Evolutionary conservation across 2,888 invertebrate species (phyloP).

Genomic region (Strigamia transsilvanica): DNA sequence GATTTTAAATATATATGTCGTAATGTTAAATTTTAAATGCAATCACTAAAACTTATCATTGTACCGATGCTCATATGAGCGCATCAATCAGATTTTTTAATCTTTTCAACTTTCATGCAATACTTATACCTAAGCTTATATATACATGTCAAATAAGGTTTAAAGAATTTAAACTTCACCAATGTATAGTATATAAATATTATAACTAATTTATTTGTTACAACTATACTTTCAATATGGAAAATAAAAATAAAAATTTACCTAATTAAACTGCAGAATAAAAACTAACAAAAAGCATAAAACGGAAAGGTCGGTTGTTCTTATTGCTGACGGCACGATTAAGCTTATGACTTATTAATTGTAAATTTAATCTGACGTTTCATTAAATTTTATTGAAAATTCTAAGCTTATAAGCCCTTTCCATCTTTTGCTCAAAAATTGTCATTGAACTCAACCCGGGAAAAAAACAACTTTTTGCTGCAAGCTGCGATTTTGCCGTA

Average conservation of each 20-base stretch:
- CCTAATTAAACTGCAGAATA: background rate
- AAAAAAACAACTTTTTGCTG: background rate
- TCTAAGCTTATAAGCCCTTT: background rate
- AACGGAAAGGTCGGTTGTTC: background rate
- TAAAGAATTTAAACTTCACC: background rate
- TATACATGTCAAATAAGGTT: background rate
- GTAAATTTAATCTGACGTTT: constrained; percentile 5
- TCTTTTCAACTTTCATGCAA: background rate
- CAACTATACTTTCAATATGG: background rate
- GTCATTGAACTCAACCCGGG: background rate
- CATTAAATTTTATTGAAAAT: constrained; percentile 1
- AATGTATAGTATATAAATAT: background rate
- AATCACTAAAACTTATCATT: constrained; percentile 2
- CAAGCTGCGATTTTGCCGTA: background rate
- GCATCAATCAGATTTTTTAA: background rate
- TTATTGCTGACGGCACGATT: background rate
- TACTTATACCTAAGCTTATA: background rate
- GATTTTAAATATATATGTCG: background rate
- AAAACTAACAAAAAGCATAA: background rate
- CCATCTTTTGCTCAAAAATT: background rate
- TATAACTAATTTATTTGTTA: background rate
- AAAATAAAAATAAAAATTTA: background rate
- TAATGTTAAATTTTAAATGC: constrained; percentile 6
- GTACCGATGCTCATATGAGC: background rate
- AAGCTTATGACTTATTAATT: background rate